These are phyloP conservation scores for Polydrusus pterygomalis DNA, from an alignment of 2,888 invertebrate species.

Conservation along the genomic window DNA sequence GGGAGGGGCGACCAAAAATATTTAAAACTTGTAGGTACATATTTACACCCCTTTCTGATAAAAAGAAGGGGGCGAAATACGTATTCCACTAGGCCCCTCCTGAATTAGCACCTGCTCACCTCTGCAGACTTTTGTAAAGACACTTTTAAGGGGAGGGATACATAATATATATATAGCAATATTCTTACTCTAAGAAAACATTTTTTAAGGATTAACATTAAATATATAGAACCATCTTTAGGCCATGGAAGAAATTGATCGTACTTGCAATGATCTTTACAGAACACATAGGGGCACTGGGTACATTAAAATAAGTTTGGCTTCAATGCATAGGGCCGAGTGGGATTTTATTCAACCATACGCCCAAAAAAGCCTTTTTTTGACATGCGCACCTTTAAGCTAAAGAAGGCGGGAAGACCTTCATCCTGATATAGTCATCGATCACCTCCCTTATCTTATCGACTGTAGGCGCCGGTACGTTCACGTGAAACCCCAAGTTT, in stretches of 20 bases:
- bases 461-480: conserved; percentile 77
- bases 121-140: not conserved
- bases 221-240: conserved; percentile 14
- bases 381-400: conserved; percentile 58
- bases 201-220: conserved; percentile 6
- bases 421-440: conserved; percentile 87
- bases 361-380: not conserved
- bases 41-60: too few relatives aligned
- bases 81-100: too few relatives aligned
- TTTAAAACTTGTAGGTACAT: too few relatives aligned
- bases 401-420: conserved; percentile 86
- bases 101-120: not conserved
- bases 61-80: not conserved
- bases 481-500: conserved; percentile 76
- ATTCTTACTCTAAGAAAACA: conserved; percentile 4
- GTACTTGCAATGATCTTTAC: not conserved
- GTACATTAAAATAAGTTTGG: too few relatives aligned
- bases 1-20: not conserved
- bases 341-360: too few relatives aligned
- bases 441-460: conserved; percentile 76
- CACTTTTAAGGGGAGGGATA: conserved; percentile 7
- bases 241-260: conserved; percentile 5
- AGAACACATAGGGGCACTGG: not conserved
- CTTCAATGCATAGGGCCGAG: too few relatives aligned
- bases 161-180: not conserved